These are phyloP conservation scores for Embiotoca jacksoni DNA, from an alignment of 2,113 vertebrate species.

Conservation along the genomic window DNA sequence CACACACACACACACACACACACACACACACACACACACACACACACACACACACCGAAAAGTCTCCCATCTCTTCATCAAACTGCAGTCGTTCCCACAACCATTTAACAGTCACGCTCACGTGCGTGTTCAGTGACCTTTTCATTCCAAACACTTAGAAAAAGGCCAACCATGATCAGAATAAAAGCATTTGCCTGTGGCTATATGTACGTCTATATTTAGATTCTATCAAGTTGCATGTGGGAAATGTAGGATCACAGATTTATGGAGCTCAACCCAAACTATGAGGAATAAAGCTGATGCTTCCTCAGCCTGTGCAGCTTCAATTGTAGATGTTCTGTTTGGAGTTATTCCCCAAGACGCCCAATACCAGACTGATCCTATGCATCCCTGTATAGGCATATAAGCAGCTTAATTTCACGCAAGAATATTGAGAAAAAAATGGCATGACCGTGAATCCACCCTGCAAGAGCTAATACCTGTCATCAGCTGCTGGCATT, in stretches of 20 bases:
- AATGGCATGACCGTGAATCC: constrained; percentile 14
- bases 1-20: not conserved
- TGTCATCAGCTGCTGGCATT: constrained; percentile 39
- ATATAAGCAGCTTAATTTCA: constrained; percentile 6
- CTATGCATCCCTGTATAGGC: not conserved
- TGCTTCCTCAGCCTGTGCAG: not conserved
- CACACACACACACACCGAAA: not conserved
- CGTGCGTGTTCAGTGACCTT: constrained; percentile 57
- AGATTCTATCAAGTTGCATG: not conserved
- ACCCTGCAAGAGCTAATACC: constrained; percentile 19
- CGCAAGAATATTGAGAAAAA: constrained; percentile 14
- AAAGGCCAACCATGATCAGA: constrained; percentile 4
- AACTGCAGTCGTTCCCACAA: constrained; percentile 4
- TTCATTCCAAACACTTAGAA: constrained; percentile 37
- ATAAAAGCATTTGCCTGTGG: constrained; percentile 8
- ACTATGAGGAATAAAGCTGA: not conserved
- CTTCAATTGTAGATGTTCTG: not conserved
- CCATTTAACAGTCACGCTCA: constrained; percentile 28
- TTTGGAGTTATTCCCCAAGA: not conserved
- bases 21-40: not conserved
- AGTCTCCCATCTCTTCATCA: constrained; percentile 8
- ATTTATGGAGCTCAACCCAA: not conserved
- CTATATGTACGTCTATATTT: constrained; percentile 8
- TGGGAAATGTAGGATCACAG: not conserved
- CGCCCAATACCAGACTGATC: constrained; percentile 5